Percentiles rank a stretch among this genome's conserved stretches.
Conservation (phyloP, 1,140 invertebrate species). For the Brachionus sp. region DNA sequence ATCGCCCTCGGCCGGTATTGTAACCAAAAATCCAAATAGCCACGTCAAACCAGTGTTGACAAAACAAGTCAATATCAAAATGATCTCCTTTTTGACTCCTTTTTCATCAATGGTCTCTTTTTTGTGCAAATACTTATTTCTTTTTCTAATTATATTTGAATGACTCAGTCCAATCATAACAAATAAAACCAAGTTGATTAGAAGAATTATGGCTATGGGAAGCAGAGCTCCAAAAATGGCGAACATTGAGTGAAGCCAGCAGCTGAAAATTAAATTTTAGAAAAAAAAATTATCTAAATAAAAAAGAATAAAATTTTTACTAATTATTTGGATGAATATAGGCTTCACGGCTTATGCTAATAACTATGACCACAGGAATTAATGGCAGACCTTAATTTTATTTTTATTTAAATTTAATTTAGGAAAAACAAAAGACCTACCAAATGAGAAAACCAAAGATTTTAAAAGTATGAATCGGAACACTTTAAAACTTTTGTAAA, state of each 20-base stretch:
- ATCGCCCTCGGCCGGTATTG: neutral
- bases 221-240: neutral
- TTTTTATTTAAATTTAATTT: neutral
- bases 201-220: slow-evolving; percentile 4
- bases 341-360: neutral
- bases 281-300: neutral
- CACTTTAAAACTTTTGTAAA: slow-evolving; percentile 35
- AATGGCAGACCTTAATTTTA: neutral
- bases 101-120: neutral
- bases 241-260: slow-evolving; percentile 1
- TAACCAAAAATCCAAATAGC: slow-evolving; percentile 24
- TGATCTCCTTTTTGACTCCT: slow-evolving; percentile 11
- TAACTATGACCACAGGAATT: neutral
- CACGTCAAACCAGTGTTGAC: slow-evolving; percentile 4
- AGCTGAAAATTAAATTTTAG: neutral
- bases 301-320: neutral
- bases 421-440: neutral
- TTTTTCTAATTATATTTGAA: neutral
- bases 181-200: neutral
- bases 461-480: neutral
- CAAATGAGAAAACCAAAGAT: neutral
- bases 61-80: slow-evolving; percentile 22
- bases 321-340: slow-evolving; percentile 19
- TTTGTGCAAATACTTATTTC: slow-evolving; percentile 29
- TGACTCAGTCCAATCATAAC: neutral